Evolutionary conservation across 1,140 invertebrate genomes (phyloP), one percentile per base, ranked within the genome.

Genomic region (Neelides sp.): DNA sequence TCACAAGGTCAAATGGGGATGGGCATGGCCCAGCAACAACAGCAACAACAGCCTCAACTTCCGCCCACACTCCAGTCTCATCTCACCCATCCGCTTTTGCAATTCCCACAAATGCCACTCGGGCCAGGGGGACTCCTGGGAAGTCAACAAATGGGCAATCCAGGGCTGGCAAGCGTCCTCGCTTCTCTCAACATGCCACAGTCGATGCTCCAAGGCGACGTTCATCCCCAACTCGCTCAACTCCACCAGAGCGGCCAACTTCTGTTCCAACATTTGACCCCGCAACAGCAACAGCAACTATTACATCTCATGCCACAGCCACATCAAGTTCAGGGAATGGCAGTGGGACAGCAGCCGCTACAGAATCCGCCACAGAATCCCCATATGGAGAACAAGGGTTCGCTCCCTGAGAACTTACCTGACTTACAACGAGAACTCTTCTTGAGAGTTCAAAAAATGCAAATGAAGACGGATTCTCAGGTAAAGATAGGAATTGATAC

Each of bases 401-500:
- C 37, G 13, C 64, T 73, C 20, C 73, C 71, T 0, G 57, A 66
- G 13, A 73, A 78, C 56, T 64, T 83, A 35, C 78, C 80, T 0
- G 77, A 77, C 43, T 78, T 74, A 49, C 79, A 82, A 51, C 70
- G 75, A 45, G 78, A 83, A 59, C 64, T 83, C 13, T 79, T 78
- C 48, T 65, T 77, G 60, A 66, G 80, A 45, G 80, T 83, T 54
- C 77, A 78, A 48, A 75, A 80, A 27, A 77, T 79, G 54, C 78
- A 82, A 56, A 67, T 75, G 48, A 70, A 75, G 39, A 70, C 70
- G 22, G 67, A 69, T 27, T 67, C 72, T 26, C 43, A 62, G 48
- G 35, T 58, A 52, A 48, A 52, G 54, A 55, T 54, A 48, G 48
- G 46, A 42, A 46, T 26, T 27, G 12, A 20, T 19, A 48, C 36